phyloP scores from a whole-genome alignment of 2,888 invertebrate genomes.

The Dasypolia templi region DNA sequence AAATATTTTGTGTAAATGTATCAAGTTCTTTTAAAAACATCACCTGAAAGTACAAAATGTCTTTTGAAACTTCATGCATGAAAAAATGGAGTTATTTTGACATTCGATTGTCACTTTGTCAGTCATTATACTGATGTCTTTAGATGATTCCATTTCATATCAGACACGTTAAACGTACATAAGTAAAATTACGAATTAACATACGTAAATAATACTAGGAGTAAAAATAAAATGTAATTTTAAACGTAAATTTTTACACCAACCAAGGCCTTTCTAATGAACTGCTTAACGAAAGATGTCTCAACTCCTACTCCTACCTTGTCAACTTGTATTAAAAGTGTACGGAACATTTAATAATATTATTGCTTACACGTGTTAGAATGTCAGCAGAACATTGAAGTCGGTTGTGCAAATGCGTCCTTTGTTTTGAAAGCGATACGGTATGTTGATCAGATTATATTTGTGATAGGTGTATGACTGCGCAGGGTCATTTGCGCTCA shows the following conservation, averaged over 20 bases:
- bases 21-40: conserved; percentile 11
- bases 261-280: conserved; percentile 30
- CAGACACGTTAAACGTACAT: conserved; percentile 4
- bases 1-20: conserved; percentile 14
- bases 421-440: conserved; percentile 58
- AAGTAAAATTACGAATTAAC: conserved; percentile 22
- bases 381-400: conserved; percentile 57
- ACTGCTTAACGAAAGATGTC: conserved; percentile 50
- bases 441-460: conserved; percentile 51
- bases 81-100: conserved; percentile 12
- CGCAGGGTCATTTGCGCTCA: conserved; percentile 47
- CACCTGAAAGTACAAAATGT: conserved; percentile 26
- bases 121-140: neutral
- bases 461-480: conserved; percentile 26
- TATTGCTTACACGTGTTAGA: conserved; percentile 40
- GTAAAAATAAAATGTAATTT: conserved; percentile 14
- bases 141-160: conserved; percentile 8
- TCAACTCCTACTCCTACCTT: conserved; percentile 32
- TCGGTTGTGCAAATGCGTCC: conserved; percentile 61
- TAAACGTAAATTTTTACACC: conserved; percentile 34
- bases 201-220: conserved; percentile 24
- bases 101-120: neutral
- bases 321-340: conserved; percentile 26
- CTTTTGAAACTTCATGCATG: conserved; percentile 15
- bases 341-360: conserved; percentile 38